Evolutionary conservation across 2,888 invertebrate genomes (phyloP).

Genomic region (Aleiodes alternator): DNA sequence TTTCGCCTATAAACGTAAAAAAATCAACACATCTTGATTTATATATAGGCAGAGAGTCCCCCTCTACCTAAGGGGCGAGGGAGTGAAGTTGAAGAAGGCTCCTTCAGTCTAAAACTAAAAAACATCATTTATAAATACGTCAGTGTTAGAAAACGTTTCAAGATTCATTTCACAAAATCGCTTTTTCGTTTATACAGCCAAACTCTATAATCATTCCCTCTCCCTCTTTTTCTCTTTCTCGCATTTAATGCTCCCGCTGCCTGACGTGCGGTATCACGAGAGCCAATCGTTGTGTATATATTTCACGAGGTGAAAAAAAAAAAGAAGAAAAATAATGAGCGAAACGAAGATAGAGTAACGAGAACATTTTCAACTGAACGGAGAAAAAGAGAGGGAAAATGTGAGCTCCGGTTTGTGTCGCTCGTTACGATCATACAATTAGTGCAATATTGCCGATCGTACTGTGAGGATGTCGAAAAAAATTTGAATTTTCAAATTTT

Average conservation of each 20-base stretch:
- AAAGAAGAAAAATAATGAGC: constrained; percentile 13
- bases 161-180: constrained; percentile 24
- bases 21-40: constrained; percentile 19
- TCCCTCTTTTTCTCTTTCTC: neutral
- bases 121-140: constrained; percentile 29
- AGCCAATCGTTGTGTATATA: constrained; percentile 34
- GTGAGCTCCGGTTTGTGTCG: constrained; percentile 4
- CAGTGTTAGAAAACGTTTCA: constrained; percentile 27
- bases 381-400: constrained; percentile 1
- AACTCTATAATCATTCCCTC: neutral
- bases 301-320: constrained; percentile 16
- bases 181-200: neutral
- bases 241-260: neutral
- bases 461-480: neutral
- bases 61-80: neutral
- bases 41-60: constrained; percentile 6
- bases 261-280: constrained; percentile 39
- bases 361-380: neutral
- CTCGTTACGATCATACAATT: constrained; percentile 31
- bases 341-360: neutral
- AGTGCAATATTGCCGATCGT: constrained; percentile 35
- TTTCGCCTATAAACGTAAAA: neutral
- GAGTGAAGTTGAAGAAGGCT: neutral
- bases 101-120: constrained; percentile 3
- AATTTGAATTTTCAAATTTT: neutral